Base-by-base conservation (phyloP, 1,140 invertebrate species). In the Drosophila sulfurigaster region DNA sequence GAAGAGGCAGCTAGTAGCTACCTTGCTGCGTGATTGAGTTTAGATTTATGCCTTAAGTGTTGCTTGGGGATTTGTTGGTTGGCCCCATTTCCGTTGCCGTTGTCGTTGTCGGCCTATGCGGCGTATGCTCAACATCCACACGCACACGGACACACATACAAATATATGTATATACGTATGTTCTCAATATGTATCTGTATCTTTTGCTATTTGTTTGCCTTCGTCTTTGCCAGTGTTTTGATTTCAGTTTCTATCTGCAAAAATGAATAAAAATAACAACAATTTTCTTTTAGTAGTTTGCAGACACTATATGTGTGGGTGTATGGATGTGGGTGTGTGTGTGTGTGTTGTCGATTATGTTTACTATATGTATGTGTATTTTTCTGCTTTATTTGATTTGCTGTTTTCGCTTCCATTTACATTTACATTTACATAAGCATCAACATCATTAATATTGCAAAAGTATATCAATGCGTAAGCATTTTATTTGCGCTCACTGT, bases 11-110 rank as follows among this genome's bases (percentile, higher is more conserved):
- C 15, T 46, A 20, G 35, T 49, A 38, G n/a, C 57, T 70, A 71
- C 74, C 60, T 67, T 49, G 48, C 68, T 76, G 75, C 54, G 60
- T 88, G 82, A 87, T 87, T 82, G 83, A 82, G 79, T 82, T 87
- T 69, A 82, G 82, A 87, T 87, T 87, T 87, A 87, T 87, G 82
- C 79, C 66, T 87, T 88, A 87, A 88, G 82, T 87, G 82, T 75
- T 68, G 83, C 82, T 74, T 51, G 68, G 83, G 79, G 83, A 82
- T 87, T 86, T 86, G 78, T 73, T 74, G 41, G 60, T 58, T 67
- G 52, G 58, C 65, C 76, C 48, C 58, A 38, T 30, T 65, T 65
- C 51, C 57, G 57, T 70, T 41, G 13, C 45, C 49, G 80, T 30
- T 65, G 56, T 41, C 57, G 57, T 70, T 30, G 13, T 49, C 49